Percentiles rank a stretch among this genome's conserved stretches.
phyloP scores from a whole-genome alignment of 1,140 invertebrate species.

The Drosophila elegans region DNA sequence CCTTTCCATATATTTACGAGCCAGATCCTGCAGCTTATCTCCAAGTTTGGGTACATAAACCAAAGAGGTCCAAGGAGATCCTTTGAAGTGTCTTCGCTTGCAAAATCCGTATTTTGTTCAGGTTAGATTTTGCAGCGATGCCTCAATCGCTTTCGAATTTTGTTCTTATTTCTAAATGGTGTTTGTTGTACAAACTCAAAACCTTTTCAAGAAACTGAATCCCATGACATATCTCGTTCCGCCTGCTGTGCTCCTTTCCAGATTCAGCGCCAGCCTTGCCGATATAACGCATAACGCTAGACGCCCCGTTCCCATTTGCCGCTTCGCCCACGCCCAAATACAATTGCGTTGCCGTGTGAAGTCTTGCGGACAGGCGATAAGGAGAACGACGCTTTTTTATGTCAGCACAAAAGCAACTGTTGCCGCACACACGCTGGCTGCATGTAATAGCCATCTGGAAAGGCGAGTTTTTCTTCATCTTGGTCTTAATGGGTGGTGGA shows the following conservation, averaged over 20 bases:
- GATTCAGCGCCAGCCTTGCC: slow-evolving; percentile 6
- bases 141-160: neutral
- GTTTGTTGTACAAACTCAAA: neutral
- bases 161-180: too few species aligned
- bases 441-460: slow-evolving; percentile 18
- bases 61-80: neutral
- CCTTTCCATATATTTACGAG: neutral
- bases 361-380: slow-evolving; percentile 73
- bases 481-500: neutral
- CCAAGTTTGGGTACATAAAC: slow-evolving; percentile 2
- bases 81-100: neutral
- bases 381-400: slow-evolving; percentile 44
- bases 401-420: slow-evolving; percentile 37
- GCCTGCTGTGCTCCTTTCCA: neutral
- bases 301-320: neutral
- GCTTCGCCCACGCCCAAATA: slow-evolving; percentile 9
- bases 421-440: slow-evolving; percentile 23
- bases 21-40: neutral
- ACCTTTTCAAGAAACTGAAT: neutral
- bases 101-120: neutral
- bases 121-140: neutral
- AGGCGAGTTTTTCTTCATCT: slow-evolving; percentile 17
- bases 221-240: neutral
- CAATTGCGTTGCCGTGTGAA: slow-evolving; percentile 55
- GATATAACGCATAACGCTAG: slow-evolving; percentile 16